Evolutionary conservation across 2,797 vertebrate genomes (phyloP), one percentile per base, ranked within the genome.

Genomic region (Lycodopsis pacificus): DNA sequence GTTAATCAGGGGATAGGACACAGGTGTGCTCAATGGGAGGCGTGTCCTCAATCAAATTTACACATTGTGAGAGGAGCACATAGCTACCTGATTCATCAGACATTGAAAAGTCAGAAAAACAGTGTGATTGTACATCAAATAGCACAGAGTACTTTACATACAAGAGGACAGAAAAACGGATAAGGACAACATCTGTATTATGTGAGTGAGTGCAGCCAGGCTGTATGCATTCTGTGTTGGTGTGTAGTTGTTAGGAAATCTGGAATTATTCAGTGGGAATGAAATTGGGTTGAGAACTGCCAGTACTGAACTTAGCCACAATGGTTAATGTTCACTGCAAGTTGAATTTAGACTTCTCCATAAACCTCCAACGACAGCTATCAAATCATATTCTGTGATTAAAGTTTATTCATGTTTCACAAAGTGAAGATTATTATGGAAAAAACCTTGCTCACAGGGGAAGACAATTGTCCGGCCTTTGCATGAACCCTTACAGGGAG

Each of bases 151-250:
- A 20, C 20, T 70, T 56, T 12, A 61, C 3, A 32, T 67, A 80
- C 19, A 70, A 59, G 12, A 54, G 11, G 12, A 57, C 11, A 79
- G n/a, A 44, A 61, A 63, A 62, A 70, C 25, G 77, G 75, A 72
- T 65, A 19, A 73, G 62, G 36, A 38, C 32, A 27, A 3, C 27
- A 4, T 38, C 22, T 57, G 62, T 64, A 7, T 30, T 15, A 56
- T 27, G 54, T 44, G 65, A 63, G 20, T 38, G 49, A 71, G 71
- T 38, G 36, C 20, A 17, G 6, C 5, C 48, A 40, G 53, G 15
- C 48, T 66, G 12, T 7, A 20, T 34, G 42, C 5, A 36, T 56
- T 30, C 44, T 36, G 30, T 13, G 27, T 13, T 9, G 7, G 5
- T 65, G 34, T 63, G 61, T 51, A 5, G 36, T 38, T 20, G 17